These are phyloP conservation scores for Eucera pruinosa DNA, from an alignment of 2,888 invertebrate genomes.

Conservation along the genomic window DNA sequence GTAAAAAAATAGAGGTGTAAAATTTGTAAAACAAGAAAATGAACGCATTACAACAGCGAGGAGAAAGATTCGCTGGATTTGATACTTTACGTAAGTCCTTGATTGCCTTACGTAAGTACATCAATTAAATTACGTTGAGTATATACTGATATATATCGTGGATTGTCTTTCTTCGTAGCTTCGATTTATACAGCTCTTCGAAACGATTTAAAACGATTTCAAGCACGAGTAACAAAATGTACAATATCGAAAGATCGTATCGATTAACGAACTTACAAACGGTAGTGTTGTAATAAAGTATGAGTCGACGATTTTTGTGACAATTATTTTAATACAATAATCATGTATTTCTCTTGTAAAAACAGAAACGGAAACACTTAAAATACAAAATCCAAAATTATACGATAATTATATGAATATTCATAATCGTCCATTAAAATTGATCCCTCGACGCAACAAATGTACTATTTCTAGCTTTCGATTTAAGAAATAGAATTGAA, in stretches of 20 bases:
- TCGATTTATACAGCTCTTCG: background rate
- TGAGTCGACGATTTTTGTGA: background rate
- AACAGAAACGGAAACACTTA: background rate
- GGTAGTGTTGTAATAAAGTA: background rate
- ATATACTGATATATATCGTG: slow-evolving; percentile 6
- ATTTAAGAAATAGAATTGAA: background rate
- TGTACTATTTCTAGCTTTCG: background rate
- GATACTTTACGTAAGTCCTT: slow-evolving; percentile 32
- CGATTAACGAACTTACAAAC: background rate
- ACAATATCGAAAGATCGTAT: slow-evolving; percentile 10
- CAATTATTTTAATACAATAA: background rate
- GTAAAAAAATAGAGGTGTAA: background rate
- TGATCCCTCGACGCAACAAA: slow-evolving; percentile 8
- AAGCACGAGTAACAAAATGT: slow-evolving; percentile 9
- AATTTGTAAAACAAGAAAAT: background rate
- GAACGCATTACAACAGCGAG: slow-evolving; percentile 5
- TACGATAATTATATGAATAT: no score
- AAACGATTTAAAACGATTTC: slow-evolving; percentile 19
- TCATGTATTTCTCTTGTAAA: no score
- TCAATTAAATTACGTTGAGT: slow-evolving; percentile 35
- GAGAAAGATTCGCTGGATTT: slow-evolving; percentile 16
- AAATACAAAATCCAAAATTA: background rate
- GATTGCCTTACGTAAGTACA: slow-evolving; percentile 34
- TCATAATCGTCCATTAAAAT: background rate
- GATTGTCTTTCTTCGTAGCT: slow-evolving; percentile 43